These are phyloP conservation scores for Agrochola lota DNA, from an alignment of 2,888 invertebrate species.

Conservation along the genomic window DNA sequence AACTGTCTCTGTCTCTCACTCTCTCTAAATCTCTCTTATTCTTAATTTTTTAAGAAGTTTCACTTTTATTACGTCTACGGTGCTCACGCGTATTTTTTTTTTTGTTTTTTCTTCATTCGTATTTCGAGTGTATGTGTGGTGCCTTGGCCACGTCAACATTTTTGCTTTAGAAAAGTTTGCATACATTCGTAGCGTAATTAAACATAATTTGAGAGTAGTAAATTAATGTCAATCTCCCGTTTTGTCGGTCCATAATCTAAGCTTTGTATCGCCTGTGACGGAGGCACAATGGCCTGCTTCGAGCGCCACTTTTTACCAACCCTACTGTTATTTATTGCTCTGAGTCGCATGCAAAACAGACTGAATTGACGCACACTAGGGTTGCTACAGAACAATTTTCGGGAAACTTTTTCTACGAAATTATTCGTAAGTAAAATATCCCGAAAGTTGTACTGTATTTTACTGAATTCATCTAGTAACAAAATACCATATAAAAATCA, in stretches of 20 bases:
- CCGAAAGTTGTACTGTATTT: background rate
- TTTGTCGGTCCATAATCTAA: conserved; percentile 66
- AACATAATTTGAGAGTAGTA: conserved; percentile 58
- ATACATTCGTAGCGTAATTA: conserved; percentile 50
- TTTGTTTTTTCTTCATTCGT: no score
- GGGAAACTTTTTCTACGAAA: background rate
- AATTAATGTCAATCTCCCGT: conserved; percentile 67
- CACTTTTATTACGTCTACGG: no score
- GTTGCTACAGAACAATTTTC: conserved; percentile 65
- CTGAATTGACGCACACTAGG: conserved; percentile 80
- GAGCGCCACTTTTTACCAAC: conserved; percentile 78
- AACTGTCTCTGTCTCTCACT: no score
- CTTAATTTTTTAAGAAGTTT: no score
- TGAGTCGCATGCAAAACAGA: conserved; percentile 83
- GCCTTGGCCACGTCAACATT: background rate
- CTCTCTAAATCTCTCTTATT: no score
- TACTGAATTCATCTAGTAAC: background rate
- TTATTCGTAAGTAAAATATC: background rate
- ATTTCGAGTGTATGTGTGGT: background rate
- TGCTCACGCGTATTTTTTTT: background rate
- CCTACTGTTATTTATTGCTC: conserved; percentile 81
- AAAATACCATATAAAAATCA: background rate
- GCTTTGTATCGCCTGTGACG: conserved; percentile 67
- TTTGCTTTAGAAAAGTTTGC: background rate
- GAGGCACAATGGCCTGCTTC: conserved; percentile 78